Evolutionary conservation across 2,797 vertebrate genomes (phyloP).

Genomic region (Paedocypris micromegethes): DNA sequence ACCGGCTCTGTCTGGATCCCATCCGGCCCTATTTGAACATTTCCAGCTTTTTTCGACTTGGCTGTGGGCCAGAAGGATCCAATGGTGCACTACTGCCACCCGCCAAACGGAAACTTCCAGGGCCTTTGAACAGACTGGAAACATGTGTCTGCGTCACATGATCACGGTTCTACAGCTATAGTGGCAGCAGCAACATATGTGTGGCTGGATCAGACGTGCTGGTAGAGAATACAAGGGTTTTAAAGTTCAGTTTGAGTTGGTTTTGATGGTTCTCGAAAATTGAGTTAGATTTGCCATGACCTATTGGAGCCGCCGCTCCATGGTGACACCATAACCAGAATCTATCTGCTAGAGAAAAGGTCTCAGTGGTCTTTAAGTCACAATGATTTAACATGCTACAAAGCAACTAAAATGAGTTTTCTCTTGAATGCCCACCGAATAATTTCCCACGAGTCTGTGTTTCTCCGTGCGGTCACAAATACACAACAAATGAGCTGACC

Average conservation of each 20-base stretch:
- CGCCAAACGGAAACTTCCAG: slow-evolving; percentile 18
- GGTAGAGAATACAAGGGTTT: neutral
- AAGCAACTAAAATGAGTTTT: slow-evolving; percentile 31
- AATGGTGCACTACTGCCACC: slow-evolving; percentile 16
- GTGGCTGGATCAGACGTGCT: neutral
- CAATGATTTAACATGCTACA: slow-evolving; percentile 2
- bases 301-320: slow-evolving; percentile 16
- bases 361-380: slow-evolving; percentile 13
- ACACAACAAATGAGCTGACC: slow-evolving; percentile 25
- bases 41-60: slow-evolving; percentile 31
- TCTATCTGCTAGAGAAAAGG: slow-evolving; percentile 16
- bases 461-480: slow-evolving; percentile 7
- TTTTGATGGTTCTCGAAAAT: slow-evolving; percentile 8
- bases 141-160: slow-evolving; percentile 32
- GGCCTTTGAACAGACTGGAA: slow-evolving; percentile 34
- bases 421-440: slow-evolving; percentile 10
- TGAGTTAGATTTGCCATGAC: slow-evolving; percentile 19
- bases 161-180: neutral
- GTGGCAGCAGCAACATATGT: slow-evolving; percentile 1
- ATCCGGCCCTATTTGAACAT: slow-evolving; percentile 26
- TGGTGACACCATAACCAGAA: slow-evolving; percentile 20
- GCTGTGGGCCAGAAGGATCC: slow-evolving; percentile 27
- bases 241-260: slow-evolving; percentile 3
- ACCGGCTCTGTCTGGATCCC: slow-evolving; percentile 21
- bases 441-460: slow-evolving; percentile 26